Evolutionary conservation across 2,888 invertebrate species (phyloP).

Genomic region (Drosophila kambysellisi): DNA sequence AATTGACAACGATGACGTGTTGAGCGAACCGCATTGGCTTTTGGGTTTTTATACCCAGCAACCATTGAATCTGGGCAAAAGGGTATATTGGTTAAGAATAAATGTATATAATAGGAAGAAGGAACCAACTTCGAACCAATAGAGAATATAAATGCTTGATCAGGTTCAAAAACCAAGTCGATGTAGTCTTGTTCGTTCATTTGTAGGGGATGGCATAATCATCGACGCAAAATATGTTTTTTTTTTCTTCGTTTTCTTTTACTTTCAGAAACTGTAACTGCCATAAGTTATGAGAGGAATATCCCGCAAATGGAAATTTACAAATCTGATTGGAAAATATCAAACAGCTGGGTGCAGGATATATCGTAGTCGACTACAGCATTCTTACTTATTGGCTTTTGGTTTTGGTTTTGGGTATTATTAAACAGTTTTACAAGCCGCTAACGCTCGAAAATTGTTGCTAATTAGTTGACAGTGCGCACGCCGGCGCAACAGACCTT

Average conservation of each 20-base stretch:
- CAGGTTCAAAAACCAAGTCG: too few species aligned
- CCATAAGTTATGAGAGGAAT: not conserved
- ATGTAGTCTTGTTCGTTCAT: not conserved
- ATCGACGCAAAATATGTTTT: too few species aligned
- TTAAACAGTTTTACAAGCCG: slow-evolving; percentile 79
- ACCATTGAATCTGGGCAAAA: not conserved
- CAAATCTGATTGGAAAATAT: not conserved
- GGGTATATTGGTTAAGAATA: not conserved
- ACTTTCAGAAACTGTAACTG: not conserved
- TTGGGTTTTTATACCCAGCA: not conserved
- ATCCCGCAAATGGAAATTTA: not conserved
- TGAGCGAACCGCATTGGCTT: not conserved
- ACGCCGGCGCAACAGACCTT: slow-evolving; percentile 78
- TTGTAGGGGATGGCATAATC: too few species aligned
- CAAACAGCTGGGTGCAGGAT: not conserved
- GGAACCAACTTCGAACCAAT: not conserved
- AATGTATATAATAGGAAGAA: not conserved
- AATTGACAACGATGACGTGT: slow-evolving; percentile 23
- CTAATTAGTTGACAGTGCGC: slow-evolving; percentile 74
- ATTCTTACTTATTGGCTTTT: not conserved
- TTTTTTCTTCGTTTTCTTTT: not conserved
- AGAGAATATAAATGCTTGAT: not conserved
- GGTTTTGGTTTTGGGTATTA: slow-evolving; percentile 35
- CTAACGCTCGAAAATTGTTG: slow-evolving; percentile 77
- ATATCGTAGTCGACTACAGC: not conserved